phyloP scores from a whole-genome alignment of 2,797 vertebrate genomes.

The Anniella stebbinsi region DNA sequence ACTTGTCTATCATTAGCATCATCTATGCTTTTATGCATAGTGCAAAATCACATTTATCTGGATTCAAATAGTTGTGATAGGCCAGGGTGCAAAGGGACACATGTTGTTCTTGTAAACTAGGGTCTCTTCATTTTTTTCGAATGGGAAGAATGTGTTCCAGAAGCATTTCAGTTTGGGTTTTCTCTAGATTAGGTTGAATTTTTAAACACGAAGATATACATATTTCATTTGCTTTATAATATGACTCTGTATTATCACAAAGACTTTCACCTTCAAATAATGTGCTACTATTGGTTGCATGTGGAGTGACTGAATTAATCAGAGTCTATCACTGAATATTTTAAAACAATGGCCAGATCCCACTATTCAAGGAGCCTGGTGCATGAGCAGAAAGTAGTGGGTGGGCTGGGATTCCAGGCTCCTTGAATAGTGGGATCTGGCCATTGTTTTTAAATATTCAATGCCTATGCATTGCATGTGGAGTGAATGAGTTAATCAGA shows the following conservation, averaged over 20 bases:
- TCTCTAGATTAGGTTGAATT: neutral
- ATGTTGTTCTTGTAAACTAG: no score
- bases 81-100: neutral
- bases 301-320: neutral
- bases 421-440: neutral
- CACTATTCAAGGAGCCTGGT: neutral
- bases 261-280: neutral
- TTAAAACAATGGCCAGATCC: neutral
- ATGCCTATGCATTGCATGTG: rapidly evolving
- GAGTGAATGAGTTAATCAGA: no score
- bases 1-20: no score
- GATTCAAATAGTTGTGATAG: neutral
- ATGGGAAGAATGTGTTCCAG: conserved; percentile 23
- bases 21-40: neutral
- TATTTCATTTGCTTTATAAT: neutral
- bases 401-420: no score
- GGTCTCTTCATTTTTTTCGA: conserved; percentile 11
- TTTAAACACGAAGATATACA: neutral
- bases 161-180: neutral
- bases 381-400: no score
- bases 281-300: neutral
- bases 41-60: neutral
- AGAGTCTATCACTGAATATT: neutral
- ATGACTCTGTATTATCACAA: neutral
- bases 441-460: neutral